Conservation (phyloP, 2,797 vertebrate genomes). For the Bradypodion pumilum region DNA sequence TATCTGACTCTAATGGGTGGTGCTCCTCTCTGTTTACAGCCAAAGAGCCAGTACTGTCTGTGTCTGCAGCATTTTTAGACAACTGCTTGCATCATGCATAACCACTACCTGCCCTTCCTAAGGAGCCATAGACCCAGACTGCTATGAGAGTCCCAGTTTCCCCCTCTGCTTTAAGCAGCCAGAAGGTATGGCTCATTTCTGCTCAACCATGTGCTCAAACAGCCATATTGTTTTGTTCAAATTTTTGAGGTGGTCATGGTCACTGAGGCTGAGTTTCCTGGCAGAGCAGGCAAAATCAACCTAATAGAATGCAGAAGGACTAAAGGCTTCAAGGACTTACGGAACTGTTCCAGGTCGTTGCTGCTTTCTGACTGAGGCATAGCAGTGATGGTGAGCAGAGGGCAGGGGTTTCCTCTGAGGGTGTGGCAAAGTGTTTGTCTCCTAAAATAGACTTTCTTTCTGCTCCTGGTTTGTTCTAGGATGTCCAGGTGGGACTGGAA, state of each 20-base stretch:
- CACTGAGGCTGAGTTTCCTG: background rate
- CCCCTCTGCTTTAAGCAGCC: background rate
- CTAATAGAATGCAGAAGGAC: background rate
- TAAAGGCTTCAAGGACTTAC: constrained; percentile 77
- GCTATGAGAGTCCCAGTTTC: no score
- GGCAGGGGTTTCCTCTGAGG: constrained; percentile 86
- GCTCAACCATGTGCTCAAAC: background rate
- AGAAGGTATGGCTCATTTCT: background rate
- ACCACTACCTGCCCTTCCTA: no score
- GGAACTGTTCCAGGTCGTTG: constrained; percentile 82
- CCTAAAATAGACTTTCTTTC: constrained; percentile 82
- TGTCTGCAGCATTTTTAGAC: no score
- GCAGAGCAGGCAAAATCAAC: background rate
- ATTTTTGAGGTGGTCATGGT: no score
- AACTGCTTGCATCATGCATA: no score
- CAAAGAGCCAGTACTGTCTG: no score
- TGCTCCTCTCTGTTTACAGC: no score
- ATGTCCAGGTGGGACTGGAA: constrained; percentile 85
- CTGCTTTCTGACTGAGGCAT: constrained; percentile 79
- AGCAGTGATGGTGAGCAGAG: constrained; percentile 89
- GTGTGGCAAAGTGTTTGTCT: constrained; percentile 84
- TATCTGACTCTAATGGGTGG: no score
- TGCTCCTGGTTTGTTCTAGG: constrained; percentile 78
- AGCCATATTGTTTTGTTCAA: background rate
- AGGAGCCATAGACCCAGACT: no score